Conservation (phyloP, 2,888 invertebrate species). For the Caenorhabditis sp. region DNA sequence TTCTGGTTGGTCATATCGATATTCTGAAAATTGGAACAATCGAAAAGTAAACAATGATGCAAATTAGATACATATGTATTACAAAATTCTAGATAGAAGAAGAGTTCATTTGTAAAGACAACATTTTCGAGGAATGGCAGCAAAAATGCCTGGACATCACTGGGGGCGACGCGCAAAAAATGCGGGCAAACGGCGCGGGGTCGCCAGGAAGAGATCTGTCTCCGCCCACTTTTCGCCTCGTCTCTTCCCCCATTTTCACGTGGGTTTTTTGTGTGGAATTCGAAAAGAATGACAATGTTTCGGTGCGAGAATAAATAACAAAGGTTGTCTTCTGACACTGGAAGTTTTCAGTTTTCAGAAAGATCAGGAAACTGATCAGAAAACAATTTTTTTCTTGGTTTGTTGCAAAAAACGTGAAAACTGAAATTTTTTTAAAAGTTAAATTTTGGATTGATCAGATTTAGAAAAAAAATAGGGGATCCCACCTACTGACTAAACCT, state of each 20-base stretch:
- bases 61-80: constrained; percentile 5
- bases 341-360: neutral
- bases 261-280: constrained; percentile 2
- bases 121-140: neutral
- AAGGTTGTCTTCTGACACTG: too few species aligned
- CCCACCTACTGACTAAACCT: too few species aligned
- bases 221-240: constrained; percentile 48
- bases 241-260: constrained; percentile 9
- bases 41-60: neutral
- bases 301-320: neutral
- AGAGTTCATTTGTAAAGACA: too few species aligned
- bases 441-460: neutral
- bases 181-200: constrained; percentile 29
- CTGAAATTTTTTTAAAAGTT: too few species aligned
- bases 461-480: neutral
- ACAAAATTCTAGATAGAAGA: constrained; percentile 5
- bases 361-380: too few species aligned
- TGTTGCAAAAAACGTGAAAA: neutral
- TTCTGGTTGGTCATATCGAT: constrained; percentile 59
- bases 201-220: constrained; percentile 54
- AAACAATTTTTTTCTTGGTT: neutral
- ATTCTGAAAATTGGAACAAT: constrained; percentile 19
- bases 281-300: too few species aligned
- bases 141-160: constrained; percentile 18
- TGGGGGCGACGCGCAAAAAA: constrained; percentile 49